A percentile compares a stretch with the other conserved stretches of the same genome.
Evolutionary conservation across 2,888 invertebrate genomes (phyloP).

Genomic region (Stenodema calcarata): DNA sequence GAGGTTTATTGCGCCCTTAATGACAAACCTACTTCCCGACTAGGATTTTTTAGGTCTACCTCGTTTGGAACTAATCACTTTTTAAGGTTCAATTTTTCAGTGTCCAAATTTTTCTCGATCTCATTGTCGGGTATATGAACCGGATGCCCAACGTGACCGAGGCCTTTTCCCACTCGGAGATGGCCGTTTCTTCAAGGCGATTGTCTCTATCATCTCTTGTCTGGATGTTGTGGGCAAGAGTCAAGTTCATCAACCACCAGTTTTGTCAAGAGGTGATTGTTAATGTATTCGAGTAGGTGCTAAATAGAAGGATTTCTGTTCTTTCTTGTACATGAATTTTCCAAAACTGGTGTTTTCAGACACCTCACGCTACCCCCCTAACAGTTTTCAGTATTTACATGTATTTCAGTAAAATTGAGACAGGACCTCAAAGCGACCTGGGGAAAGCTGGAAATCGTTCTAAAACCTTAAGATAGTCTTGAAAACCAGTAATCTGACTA

Average conservation of each 20-base stretch:
- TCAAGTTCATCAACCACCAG: slow-evolving; percentile 20
- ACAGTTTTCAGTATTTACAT: too few species aligned
- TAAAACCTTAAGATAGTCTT: too few species aligned
- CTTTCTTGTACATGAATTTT: too few species aligned
- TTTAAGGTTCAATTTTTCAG: not conserved
- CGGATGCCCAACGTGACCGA: slow-evolving; percentile 29
- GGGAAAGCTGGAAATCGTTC: too few species aligned
- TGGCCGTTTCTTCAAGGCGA: not conserved
- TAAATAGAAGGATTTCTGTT: too few species aligned
- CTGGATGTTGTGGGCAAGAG: slow-evolving; percentile 37
- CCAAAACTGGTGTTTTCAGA: too few species aligned
- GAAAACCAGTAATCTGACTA: too few species aligned
- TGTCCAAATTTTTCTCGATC: slow-evolving; percentile 23
- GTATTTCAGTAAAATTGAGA: too few species aligned
- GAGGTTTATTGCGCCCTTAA: not conserved
- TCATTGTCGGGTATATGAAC: slow-evolving; percentile 26
- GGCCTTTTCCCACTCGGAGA: not conserved
- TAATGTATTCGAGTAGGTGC: too few species aligned
- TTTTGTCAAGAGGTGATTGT: slow-evolving; percentile 1
- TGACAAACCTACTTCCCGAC: not conserved
- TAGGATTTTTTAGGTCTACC: not conserved
- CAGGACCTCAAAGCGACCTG: too few species aligned
- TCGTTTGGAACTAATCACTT: not conserved
- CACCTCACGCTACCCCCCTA: too few species aligned
- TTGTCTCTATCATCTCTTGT: slow-evolving; percentile 15